Percentiles rank a stretch among this genome's conserved stretches.
These are phyloP conservation scores for Fukomys damarensis DNA, from an alignment of 2,113 vertebrate genomes.

Conservation along the genomic window DNA sequence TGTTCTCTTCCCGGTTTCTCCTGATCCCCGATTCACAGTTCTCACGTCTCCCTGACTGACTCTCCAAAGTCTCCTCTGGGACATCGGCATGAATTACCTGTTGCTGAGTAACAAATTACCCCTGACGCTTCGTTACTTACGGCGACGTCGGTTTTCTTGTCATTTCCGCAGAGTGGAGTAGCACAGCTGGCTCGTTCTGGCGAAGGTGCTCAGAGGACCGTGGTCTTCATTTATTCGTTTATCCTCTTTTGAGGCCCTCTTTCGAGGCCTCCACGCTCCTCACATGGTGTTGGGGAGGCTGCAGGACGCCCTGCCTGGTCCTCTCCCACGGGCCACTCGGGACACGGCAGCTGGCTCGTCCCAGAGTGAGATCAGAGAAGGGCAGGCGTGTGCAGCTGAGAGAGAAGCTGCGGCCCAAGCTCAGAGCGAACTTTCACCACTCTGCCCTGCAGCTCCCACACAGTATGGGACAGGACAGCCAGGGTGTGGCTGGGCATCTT, in stretches of 20 bases:
- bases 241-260: not conserved
- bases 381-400: not conserved
- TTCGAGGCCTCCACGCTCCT: not conserved
- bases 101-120: not conserved
- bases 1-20: not conserved
- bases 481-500: not conserved
- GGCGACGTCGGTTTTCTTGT: not conserved
- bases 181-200: not conserved
- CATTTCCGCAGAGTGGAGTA: not conserved
- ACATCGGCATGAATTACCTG: not conserved
- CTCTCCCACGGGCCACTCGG: not conserved
- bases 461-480: not conserved
- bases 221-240: not conserved
- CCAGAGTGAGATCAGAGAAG: not conserved
- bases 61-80: not conserved
- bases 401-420: not conserved
- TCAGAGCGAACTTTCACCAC: not conserved
- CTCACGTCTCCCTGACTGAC: not conserved
- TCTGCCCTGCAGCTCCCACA: fast-evolving
- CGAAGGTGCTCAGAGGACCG: not conserved
- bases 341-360: not conserved
- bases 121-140: not conserved
- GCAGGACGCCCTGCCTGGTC: not conserved
- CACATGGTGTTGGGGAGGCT: not conserved
- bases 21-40: not conserved